Base-by-base conservation (phyloP, 2,888 invertebrate species). In the Aricia artaxerxes region DNA sequence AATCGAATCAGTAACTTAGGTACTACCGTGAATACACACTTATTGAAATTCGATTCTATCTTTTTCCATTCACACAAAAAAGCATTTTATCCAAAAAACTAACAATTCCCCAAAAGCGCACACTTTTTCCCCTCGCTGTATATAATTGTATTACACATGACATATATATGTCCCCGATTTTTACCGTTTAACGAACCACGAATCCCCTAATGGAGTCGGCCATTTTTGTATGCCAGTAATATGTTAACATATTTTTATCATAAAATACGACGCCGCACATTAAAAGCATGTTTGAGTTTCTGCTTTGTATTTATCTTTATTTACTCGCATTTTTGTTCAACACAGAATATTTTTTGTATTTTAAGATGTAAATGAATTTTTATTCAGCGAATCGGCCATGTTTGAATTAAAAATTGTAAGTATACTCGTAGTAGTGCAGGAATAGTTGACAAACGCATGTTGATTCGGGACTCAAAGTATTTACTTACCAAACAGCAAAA, bases 171-270 rank as follows among this genome's bases (percentile, higher is more conserved):
- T 35, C 31, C 69, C 35, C 69, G 69, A 69, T 69, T 69, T 69
- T 38, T 38, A 38, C 35, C 69, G 69, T 69, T 69, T 69, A 69
- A 69, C 69, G 69, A 69, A 69, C 69, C 69, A 69, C 69, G 35
- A 69, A 69, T 13, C 35, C 69, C 35, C 69, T 69, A 69, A 69
- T 69, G 69, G 69, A 69, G 69, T 11, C 35, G 13, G 69, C 69
- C 69, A 69, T 69, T 38, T 64, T 38, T 69, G 69, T 69, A 69
- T 69, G 4, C 64, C 64, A 64, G 69, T 69, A 16, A 35, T 69
- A 69, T 69, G 69, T 69, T 69, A 69, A 69, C 69, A 69, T 69
- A 69, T 69, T 69, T 69, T 69, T 69, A 69, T 69, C 35, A 69
- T 35, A 69, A 69, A 69, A 69, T 64, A 69, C 35, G 69, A 13